Conservation (phyloP, 2,113 vertebrate species). For the Grantiella picta region DNA sequence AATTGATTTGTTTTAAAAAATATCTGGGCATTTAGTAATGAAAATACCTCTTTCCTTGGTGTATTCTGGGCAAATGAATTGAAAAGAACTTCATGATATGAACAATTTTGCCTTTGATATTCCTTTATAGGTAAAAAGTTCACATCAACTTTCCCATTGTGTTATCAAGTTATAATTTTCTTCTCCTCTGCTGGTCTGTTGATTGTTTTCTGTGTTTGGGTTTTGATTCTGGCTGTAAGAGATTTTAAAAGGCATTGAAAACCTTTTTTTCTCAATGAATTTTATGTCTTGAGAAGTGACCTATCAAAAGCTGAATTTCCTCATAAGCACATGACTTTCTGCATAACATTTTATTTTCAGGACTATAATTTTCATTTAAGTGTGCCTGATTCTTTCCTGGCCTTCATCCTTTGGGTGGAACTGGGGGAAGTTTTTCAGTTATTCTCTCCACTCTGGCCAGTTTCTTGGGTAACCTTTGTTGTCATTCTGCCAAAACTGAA, state of each 20-base stretch:
- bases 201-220: not conserved
- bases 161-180: not conserved
- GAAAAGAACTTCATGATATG: not conserved
- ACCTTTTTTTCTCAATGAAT: not conserved
- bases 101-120: not conserved
- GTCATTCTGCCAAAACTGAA: not conserved
- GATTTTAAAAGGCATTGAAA: not conserved
- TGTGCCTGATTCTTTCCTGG: not conserved
- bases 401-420: not conserved
- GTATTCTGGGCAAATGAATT: not conserved
- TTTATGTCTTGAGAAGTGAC: not conserved
- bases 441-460: not conserved
- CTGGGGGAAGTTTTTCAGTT: not conserved
- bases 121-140: not conserved
- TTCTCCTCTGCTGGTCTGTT: not conserved
- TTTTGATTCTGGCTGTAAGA: not conserved
- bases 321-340: not conserved
- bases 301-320: not conserved
- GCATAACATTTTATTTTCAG: not conserved
- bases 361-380: not conserved
- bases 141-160: not conserved
- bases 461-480: not conserved
- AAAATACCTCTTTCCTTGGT: not conserved
- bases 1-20: not conserved
- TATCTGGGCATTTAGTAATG: not conserved